Percentiles rank a stretch among this genome's conserved stretches.
phyloP scores from a whole-genome alignment of 2,888 invertebrate genomes.

The Drosophila kuntzei region DNA sequence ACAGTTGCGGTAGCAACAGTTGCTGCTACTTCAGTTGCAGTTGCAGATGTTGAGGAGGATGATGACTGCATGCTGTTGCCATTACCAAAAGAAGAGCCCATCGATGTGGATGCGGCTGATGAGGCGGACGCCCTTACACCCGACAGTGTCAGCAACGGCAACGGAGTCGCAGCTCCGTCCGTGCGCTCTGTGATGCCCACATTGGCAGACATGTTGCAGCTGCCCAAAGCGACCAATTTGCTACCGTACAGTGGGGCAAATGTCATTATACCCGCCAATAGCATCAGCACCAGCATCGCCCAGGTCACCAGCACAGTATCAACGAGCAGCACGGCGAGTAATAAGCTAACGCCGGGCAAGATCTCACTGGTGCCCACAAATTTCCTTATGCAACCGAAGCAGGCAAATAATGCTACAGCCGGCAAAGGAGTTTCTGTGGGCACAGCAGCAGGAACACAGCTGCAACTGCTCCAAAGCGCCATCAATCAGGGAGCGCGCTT shows the following conservation, averaged over 20 bases:
- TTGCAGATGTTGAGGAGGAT: conserved; percentile 41
- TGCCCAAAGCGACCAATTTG: conserved; percentile 62
- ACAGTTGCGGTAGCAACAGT: not conserved
- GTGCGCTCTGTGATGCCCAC: conserved; percentile 59
- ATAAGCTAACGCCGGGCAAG: conserved; percentile 71
- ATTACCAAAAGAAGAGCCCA: conserved; percentile 84
- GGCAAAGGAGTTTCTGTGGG: conserved; percentile 31
- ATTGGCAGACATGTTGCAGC: conserved; percentile 75
- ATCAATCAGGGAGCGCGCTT: conserved; percentile 74
- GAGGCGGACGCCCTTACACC: conserved; percentile 22
- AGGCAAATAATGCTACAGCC: conserved; percentile 32
- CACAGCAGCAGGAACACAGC: conserved; percentile 49
- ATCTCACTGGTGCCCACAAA: conserved; percentile 86
- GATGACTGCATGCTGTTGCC: conserved; percentile 63
- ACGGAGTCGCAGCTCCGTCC: not conserved
- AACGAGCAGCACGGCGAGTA: conserved; percentile 38
- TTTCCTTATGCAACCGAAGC: conserved; percentile 83
- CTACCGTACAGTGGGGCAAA: conserved; percentile 53
- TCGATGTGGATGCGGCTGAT: conserved; percentile 83
- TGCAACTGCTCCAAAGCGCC: conserved; percentile 70
- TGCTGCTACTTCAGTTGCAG: conserved; percentile 14
- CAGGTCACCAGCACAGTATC: conserved; percentile 43
- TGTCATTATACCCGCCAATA: conserved; percentile 54
- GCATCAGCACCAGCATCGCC: conserved; percentile 53
- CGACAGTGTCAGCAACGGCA: not conserved